Evolutionary conservation across 2,888 invertebrate genomes (phyloP).

Genomic region (Seira sanloemensis): DNA sequence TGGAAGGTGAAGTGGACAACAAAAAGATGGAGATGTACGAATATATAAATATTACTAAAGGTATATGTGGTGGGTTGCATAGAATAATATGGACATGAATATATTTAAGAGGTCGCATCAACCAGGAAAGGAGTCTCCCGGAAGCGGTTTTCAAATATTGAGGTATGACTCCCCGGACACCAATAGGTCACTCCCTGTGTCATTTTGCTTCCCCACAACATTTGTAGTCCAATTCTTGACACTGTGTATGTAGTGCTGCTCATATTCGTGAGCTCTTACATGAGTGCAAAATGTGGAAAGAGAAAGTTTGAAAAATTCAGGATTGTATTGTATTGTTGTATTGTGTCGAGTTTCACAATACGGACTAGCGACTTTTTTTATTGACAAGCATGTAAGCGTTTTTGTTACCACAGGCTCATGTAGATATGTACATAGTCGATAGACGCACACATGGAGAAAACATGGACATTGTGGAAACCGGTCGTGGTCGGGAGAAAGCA

Average conservation of each 20-base stretch:
- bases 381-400: too few relatives aligned
- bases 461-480: too few relatives aligned
- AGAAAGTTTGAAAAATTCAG: not conserved
- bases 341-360: too few relatives aligned
- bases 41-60: too few relatives aligned
- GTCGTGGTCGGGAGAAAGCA: too few relatives aligned
- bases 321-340: not conserved
- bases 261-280: not conserved
- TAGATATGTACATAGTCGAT: too few relatives aligned
- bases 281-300: not conserved
- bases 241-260: slow-evolving; percentile 36
- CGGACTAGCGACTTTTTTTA: too few relatives aligned
- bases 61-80: not conserved
- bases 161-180: slow-evolving; percentile 70
- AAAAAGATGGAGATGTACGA: not conserved
- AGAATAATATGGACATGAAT: slow-evolving; percentile 39
- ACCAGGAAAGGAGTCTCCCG: slow-evolving; percentile 52
- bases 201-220: slow-evolving; percentile 56
- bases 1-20: not conserved
- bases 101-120: slow-evolving; percentile 44
- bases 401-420: too few relatives aligned
- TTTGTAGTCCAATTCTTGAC: slow-evolving; percentile 38
- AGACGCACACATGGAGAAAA: too few relatives aligned
- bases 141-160: slow-evolving; percentile 68
- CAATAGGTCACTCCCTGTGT: slow-evolving; percentile 69